phyloP scores from a whole-genome alignment of 2,797 vertebrate genomes.

The Dallia pectoralis region DNA sequence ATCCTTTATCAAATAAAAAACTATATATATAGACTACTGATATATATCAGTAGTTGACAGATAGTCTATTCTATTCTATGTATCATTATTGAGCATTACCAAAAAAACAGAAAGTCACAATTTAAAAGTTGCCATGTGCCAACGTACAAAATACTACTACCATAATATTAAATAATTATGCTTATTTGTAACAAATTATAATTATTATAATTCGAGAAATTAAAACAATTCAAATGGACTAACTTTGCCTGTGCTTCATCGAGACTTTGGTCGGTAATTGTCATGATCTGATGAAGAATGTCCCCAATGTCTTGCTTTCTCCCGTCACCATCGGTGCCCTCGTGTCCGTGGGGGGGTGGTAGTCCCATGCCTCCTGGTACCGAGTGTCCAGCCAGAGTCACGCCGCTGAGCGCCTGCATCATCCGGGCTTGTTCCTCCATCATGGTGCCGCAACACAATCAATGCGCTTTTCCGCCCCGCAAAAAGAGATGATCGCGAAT shows the following conservation, averaged over 20 bases:
- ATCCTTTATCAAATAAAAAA: background rate
- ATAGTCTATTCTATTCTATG: background rate
- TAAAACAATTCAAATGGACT: conserved; percentile 65
- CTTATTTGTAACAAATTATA: background rate
- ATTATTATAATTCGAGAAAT: background rate
- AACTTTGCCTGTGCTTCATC: conserved; percentile 92
- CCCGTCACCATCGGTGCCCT: conserved; percentile 80
- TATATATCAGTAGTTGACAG: too few species aligned
- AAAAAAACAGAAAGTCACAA: background rate
- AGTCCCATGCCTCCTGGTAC: conserved; percentile 82
- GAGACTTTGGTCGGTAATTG: conserved; percentile 91
- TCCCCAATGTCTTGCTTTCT: conserved; percentile 87
- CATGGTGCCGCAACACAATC: conserved; percentile 78
- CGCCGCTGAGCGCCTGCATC: conserved; percentile 85
- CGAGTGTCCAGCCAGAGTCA: conserved; percentile 81
- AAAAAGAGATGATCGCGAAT: conserved; percentile 1
- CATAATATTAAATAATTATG: background rate
- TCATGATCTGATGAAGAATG: conserved; percentile 90
- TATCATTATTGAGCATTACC: background rate
- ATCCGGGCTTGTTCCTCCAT: conserved; percentile 88
- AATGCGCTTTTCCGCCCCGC: conserved; percentile 39
- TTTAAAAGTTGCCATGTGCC: background rate
- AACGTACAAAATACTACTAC: background rate
- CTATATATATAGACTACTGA: too few species aligned
- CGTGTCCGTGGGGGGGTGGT: conserved; percentile 77